Percentiles rank a stretch among this genome's conserved stretches.
Evolutionary conservation across 2,797 vertebrate species (phyloP).

Genomic region (Choloepus didactylus): DNA sequence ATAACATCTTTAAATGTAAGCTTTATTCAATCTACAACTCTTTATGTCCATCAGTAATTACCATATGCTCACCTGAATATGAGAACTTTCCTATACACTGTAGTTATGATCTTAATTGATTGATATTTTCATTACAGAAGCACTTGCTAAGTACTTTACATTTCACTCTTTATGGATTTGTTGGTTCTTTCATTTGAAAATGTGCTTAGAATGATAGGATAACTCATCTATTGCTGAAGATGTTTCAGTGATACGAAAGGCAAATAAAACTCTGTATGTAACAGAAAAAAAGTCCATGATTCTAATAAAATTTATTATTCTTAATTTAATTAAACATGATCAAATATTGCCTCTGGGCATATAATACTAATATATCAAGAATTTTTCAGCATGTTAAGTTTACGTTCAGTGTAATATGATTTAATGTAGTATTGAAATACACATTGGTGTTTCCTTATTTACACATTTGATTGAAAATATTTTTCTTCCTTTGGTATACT

Average conservation of each 20-base stretch:
- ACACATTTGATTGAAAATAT: not conserved
- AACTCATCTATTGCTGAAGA: not conserved
- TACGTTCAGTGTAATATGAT: not conserved
- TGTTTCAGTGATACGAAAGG: not conserved
- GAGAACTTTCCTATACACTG: not conserved
- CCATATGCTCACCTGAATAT: not conserved
- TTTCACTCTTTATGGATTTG: not conserved
- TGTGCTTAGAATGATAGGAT: not conserved
- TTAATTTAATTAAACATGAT: constrained; percentile 4
- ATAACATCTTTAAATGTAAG: not conserved
- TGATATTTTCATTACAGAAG: not conserved
- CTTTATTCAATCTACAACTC: not conserved
- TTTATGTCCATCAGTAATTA: not conserved
- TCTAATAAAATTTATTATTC: constrained; percentile 3
- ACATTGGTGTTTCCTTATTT: not conserved
- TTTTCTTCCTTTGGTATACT: not conserved
- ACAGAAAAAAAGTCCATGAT: not conserved
- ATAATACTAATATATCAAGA: not conserved
- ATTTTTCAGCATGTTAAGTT: not conserved
- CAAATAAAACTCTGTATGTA: not conserved
- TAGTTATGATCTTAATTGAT: not conserved
- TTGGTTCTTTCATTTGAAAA: constrained; percentile 3
- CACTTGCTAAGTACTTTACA: not conserved
- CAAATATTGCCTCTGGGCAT: not conserved
- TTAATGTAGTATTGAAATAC: not conserved